Conservation (phyloP, 2,113 vertebrate species). For the Cricetomys ansorgei region DNA sequence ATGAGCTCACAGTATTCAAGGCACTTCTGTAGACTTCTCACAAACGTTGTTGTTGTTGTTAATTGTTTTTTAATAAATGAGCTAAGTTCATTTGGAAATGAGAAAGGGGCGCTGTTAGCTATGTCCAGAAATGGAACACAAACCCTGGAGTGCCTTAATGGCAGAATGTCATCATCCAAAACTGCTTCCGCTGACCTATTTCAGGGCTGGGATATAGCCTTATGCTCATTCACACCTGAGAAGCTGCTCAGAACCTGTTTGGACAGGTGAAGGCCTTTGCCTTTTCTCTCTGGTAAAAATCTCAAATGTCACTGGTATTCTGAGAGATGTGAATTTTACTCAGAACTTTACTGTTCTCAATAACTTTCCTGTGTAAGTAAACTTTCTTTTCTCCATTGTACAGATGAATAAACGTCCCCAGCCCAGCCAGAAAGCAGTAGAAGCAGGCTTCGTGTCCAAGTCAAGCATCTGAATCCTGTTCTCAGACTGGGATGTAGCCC, state of each 20-base stretch:
- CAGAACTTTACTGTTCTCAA: background rate
- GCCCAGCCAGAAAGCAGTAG: background rate
- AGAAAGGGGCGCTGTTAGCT: slow-evolving; percentile 46
- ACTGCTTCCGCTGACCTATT: slow-evolving; percentile 7
- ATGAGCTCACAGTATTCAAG: slow-evolving; percentile 15
- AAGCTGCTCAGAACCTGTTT: background rate
- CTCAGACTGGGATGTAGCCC: background rate
- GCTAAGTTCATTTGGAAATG: slow-evolving; percentile 44
- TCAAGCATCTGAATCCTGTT: background rate
- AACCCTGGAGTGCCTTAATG: background rate
- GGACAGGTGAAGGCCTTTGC: background rate
- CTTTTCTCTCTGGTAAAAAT: background rate
- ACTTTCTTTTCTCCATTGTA: background rate
- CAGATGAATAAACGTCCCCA: background rate
- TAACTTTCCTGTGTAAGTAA: background rate
- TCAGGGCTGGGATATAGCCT: background rate
- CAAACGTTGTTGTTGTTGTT: background rate
- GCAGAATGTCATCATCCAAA: background rate
- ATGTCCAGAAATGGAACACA: slow-evolving; percentile 48
- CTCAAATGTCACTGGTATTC: background rate
- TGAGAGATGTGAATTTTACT: background rate
- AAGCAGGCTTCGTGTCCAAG: background rate
- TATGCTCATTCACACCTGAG: background rate
- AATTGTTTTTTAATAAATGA: slow-evolving; percentile 58
- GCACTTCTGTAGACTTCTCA: background rate